Conservation (phyloP, 2,888 invertebrate genomes). For the Eucriotettix oculatus region DNA sequence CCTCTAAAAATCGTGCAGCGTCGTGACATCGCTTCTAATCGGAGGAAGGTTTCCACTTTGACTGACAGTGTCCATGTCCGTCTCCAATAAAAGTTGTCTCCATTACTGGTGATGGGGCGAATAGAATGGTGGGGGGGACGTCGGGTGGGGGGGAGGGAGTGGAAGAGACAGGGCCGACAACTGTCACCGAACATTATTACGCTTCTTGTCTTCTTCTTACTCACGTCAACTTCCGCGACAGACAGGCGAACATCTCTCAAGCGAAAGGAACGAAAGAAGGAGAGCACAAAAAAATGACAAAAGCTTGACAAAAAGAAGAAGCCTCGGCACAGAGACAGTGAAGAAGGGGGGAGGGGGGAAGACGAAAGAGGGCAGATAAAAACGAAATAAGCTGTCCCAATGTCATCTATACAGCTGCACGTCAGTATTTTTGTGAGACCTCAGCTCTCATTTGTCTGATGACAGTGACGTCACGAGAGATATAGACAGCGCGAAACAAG, state of each 20-base stretch:
- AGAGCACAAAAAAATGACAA: slow-evolving; percentile 10
- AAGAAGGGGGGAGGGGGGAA: neutral
- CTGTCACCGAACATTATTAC: slow-evolving; percentile 29
- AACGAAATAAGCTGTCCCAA: slow-evolving; percentile 13
- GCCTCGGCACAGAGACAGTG: neutral
- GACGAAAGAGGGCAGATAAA: neutral
- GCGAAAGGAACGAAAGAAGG: slow-evolving; percentile 5
- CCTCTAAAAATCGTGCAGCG: too few species aligned
- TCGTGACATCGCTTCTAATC: neutral
- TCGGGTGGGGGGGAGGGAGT: neutral
- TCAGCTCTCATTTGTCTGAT: slow-evolving; percentile 13
- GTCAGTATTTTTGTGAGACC: slow-evolving; percentile 11
- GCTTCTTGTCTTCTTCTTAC: slow-evolving; percentile 14
- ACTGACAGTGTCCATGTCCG: neutral
- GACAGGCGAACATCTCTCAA: slow-evolving; percentile 10
- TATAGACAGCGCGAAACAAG: neutral
- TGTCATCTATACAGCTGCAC: slow-evolving; percentile 11
- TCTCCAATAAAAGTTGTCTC: slow-evolving; percentile 11
- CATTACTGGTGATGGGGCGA: slow-evolving; percentile 5
- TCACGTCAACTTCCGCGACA: slow-evolving; percentile 9
- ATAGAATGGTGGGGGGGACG: neutral
- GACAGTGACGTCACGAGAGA: slow-evolving; percentile 8
- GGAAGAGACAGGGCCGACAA: slow-evolving; percentile 21
- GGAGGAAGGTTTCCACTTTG: neutral
- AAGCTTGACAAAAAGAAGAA: slow-evolving; percentile 9